A percentile compares a stretch with the other conserved stretches of the same genome.
These are phyloP conservation scores for Chamaetylas fuelleborni DNA, from an alignment of 2,113 vertebrate species.

Conservation along the genomic window DNA sequence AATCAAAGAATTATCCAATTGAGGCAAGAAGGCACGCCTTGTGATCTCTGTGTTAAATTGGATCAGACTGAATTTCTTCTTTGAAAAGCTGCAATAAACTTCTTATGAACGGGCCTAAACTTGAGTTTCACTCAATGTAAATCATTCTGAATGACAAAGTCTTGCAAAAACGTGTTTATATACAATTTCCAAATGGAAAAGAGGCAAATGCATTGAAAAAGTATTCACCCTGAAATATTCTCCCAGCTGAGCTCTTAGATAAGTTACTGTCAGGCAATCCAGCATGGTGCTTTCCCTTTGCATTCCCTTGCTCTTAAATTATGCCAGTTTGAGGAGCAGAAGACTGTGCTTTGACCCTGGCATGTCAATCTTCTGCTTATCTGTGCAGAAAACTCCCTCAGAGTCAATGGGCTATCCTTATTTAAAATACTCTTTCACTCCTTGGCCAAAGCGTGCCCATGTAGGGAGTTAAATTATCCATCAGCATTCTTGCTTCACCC, in stretches of 20 bases:
- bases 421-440: not conserved
- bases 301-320: not conserved
- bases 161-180: slow-evolving; percentile 9
- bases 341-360: slow-evolving; percentile 33
- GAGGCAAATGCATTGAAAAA: not conserved
- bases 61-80: slow-evolving; percentile 2
- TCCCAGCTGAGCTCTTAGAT: slow-evolving; percentile 1
- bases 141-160: slow-evolving; percentile 35
- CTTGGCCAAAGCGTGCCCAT: not conserved
- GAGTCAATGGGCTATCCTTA: not conserved
- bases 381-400: not conserved
- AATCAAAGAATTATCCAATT: slow-evolving; percentile 52
- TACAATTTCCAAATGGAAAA: slow-evolving; percentile 13
- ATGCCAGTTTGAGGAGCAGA: not conserved
- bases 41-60: slow-evolving; percentile 12
- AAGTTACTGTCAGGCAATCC: slow-evolving; percentile 2
- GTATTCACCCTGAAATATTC: slow-evolving; percentile 26
- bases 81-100: slow-evolving; percentile 5
- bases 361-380: slow-evolving; percentile 13
- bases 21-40: not conserved
- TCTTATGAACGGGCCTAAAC: slow-evolving; percentile 10
- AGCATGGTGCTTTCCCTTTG: slow-evolving; percentile 13
- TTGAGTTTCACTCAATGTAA: slow-evolving; percentile 3
- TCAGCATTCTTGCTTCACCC: not conserved
- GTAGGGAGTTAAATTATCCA: slow-evolving; percentile 19